phyloP scores from a whole-genome alignment of 2,113 vertebrate genomes.

The Ifrita kowaldi region DNA sequence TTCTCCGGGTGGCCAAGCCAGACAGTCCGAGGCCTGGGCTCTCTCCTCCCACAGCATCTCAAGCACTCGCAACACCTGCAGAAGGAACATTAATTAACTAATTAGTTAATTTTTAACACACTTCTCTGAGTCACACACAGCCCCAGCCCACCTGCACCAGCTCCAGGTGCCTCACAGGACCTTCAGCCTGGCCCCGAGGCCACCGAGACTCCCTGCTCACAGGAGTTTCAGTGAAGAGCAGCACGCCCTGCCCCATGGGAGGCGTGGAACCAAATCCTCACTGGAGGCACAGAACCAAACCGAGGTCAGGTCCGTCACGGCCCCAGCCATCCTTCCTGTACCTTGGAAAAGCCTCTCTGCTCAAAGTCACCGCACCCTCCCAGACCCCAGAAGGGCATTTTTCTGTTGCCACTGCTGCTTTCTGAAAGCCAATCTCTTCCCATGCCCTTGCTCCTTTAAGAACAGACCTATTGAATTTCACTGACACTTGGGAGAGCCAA shows the following conservation, averaged over 20 bases:
- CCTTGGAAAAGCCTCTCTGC: neutral
- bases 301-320: accelerated
- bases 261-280: accelerated
- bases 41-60: slow-evolving; percentile 89
- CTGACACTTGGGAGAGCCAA: neutral
- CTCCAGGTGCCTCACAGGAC: accelerated
- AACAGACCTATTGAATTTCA: neutral
- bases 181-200: neutral
- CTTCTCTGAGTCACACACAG: neutral
- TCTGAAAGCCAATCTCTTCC: neutral
- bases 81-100: neutral
- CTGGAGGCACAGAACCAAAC: neutral
- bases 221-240: accelerated
- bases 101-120: accelerated
- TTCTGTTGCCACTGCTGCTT: neutral
- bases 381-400: neutral
- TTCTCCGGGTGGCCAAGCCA: slow-evolving; percentile 98
- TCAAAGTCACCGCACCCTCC: neutral
- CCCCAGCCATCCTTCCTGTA: neutral
- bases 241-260: accelerated
- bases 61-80: slow-evolving; percentile 91
- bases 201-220: neutral
- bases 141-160: neutral
- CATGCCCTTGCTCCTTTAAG: neutral
- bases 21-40: slow-evolving; percentile 90